phyloP scores from a whole-genome alignment of 2,113 vertebrate genomes.

The Rhagologus leucostigma region DNA sequence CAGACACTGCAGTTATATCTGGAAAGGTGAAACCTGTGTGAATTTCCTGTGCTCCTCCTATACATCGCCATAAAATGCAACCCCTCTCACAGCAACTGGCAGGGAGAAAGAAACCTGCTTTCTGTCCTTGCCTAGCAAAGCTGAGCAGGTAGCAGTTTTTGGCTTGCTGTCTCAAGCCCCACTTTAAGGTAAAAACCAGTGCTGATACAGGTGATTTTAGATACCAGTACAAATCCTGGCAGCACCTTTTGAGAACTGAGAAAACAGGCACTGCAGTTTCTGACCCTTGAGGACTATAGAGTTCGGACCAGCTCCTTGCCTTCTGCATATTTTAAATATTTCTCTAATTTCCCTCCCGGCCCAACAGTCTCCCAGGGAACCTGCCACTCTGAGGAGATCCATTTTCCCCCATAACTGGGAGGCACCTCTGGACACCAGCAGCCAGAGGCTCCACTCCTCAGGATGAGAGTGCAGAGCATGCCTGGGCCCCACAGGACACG shows the following conservation, averaged over 20 bases:
- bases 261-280: not conserved
- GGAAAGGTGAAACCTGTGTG: not conserved
- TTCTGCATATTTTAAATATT: not conserved
- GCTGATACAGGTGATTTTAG: not conserved
- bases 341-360: not conserved
- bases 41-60: not conserved
- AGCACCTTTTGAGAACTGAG: not conserved
- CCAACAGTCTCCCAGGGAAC: not conserved
- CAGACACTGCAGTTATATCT: not conserved
- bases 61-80: not conserved
- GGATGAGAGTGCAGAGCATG: not conserved
- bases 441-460: not conserved
- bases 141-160: fast-evolving
- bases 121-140: not conserved
- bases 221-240: not conserved
- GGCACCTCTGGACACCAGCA: not conserved
- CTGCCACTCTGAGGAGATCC: not conserved
- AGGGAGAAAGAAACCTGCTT: not conserved
- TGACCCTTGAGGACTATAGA: fast-evolving
- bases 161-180: not conserved
- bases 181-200: not conserved
- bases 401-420: not conserved
- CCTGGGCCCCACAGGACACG: fast-evolving
- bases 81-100: not conserved
- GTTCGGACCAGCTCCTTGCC: not conserved